These are phyloP conservation scores for Emydura subglobosa DNA, from an alignment of 2,113 vertebrate genomes.

Conservation along the genomic window DNA sequence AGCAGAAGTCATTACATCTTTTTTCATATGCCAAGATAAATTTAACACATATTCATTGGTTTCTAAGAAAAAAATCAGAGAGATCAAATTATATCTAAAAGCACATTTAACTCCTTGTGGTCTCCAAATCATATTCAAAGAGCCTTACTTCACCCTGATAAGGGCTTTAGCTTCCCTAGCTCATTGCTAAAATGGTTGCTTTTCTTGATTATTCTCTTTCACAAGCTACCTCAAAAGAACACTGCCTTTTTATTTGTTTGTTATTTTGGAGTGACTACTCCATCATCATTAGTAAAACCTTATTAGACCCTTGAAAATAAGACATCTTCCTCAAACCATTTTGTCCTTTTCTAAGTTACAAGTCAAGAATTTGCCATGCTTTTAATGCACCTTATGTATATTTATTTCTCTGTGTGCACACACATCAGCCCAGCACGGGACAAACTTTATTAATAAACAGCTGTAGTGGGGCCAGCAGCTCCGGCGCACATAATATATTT, in stretches of 20 bases:
- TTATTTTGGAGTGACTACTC: conserved; percentile 52
- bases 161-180: conserved; percentile 33
- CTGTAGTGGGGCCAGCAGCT: conserved; percentile 19
- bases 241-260: conserved; percentile 27
- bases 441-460: conserved; percentile 23
- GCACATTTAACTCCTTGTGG: conserved; percentile 51
- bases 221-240: conserved; percentile 37
- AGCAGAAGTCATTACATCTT: conserved; percentile 76
- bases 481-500: conserved; percentile 53
- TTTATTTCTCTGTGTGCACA: not conserved
- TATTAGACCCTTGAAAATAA: not conserved
- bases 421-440: not conserved
- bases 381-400: conserved; percentile 19
- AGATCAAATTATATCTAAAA: conserved; percentile 69
- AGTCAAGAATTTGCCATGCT: conserved; percentile 20
- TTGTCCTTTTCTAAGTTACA: conserved; percentile 20
- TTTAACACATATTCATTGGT: conserved; percentile 68
- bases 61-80: conserved; percentile 59
- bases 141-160: not conserved
- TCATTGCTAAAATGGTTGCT: conserved; percentile 33
- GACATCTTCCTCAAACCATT: conserved; percentile 35
- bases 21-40: conserved; percentile 73
- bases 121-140: conserved; percentile 39
- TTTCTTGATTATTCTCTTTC: conserved; percentile 5
- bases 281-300: conserved; percentile 49